phyloP scores from a whole-genome alignment of 2,113 vertebrate genomes.

The Coregonus clupeaformis region DNA sequence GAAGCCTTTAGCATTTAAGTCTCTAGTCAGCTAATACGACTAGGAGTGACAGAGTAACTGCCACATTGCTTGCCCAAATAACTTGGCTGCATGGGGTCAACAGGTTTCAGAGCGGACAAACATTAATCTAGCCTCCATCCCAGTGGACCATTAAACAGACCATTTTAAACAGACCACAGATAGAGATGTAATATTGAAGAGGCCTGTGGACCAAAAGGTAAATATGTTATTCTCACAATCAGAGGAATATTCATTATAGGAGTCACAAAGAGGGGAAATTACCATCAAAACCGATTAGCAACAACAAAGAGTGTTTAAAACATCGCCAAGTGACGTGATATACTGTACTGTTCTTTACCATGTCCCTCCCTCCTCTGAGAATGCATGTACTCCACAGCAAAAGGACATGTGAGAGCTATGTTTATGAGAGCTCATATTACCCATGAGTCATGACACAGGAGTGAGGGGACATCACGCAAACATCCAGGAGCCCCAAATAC shows the following conservation, averaged over 20 bases:
- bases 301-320: not conserved
- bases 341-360: not conserved
- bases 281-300: not conserved
- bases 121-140: not conserved
- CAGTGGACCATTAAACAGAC: not conserved
- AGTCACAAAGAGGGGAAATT: not conserved
- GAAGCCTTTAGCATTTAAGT: not conserved
- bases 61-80: not conserved
- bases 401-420: not conserved
- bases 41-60: not conserved
- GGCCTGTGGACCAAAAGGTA: not conserved
- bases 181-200: no score
- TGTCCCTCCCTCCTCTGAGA: not conserved
- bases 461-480: slow-evolving; percentile 22
- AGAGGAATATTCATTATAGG: not conserved
- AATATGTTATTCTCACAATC: not conserved
- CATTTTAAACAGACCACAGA: not conserved
- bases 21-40: not conserved
- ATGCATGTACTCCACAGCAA: not conserved
- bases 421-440: not conserved
- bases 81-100: not conserved
- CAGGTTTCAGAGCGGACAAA: not conserved
- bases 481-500: slow-evolving; percentile 23
- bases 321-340: not conserved
- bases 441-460: not conserved